A percentile compares a stretch with the other conserved stretches of the same genome.
phyloP scores from a whole-genome alignment of 2,113 vertebrate species.

The Marcusenius ussheri region DNA sequence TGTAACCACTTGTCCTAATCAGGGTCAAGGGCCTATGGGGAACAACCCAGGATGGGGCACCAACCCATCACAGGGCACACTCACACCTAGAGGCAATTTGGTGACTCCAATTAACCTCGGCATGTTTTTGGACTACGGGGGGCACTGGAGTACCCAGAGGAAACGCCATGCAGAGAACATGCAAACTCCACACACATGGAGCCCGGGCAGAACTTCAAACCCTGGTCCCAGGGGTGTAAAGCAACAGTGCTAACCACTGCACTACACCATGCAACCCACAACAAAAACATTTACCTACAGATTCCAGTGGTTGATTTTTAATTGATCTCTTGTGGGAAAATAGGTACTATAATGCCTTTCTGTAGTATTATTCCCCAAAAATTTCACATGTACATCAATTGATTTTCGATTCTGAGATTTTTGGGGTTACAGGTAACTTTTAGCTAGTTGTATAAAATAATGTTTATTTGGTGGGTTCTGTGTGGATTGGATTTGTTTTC shows the following conservation, averaged over 20 bases:
- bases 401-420: neutral
- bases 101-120: neutral
- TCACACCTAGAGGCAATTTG: neutral
- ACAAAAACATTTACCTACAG: neutral
- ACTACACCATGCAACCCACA: too few relatives aligned
- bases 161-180: too few relatives aligned
- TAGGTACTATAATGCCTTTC: neutral
- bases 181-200: too few relatives aligned
- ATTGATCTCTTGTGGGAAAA: neutral
- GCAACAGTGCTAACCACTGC: too few relatives aligned
- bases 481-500: neutral
- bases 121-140: neutral
- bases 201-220: too few relatives aligned
- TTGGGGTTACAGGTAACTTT: neutral
- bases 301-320: neutral
- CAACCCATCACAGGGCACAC: neutral
- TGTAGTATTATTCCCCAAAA: neutral
- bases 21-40: neutral
- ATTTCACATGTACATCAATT: neutral
- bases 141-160: too few relatives aligned
- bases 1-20: neutral
- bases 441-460: neutral
- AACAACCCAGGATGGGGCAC: neutral
- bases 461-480: neutral
- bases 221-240: too few relatives aligned